phyloP scores from a whole-genome alignment of 1,140 invertebrate species.

The Babylonia areolata region DNA sequence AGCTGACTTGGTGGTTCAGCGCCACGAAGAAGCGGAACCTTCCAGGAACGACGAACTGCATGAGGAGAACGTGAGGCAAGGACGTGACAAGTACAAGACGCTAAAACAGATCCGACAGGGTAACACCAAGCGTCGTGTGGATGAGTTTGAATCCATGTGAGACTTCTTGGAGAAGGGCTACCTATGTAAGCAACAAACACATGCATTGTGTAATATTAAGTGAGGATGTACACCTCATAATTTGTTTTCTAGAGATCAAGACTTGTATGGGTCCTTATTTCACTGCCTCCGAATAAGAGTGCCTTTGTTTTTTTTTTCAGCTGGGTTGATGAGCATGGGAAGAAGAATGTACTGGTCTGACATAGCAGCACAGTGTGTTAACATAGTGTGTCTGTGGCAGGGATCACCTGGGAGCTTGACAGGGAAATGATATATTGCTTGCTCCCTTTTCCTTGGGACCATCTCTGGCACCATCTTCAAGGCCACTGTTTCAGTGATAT shows the following conservation, averaged over 20 bases:
- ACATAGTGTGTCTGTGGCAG: background rate
- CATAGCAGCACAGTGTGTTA: background rate
- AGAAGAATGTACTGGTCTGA: background rate
- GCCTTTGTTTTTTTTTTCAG: background rate
- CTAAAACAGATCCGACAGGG: slow-evolving; percentile 98
- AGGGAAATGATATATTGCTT: background rate
- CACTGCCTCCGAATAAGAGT: slow-evolving; percentile 1
- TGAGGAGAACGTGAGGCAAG: slow-evolving; percentile 90
- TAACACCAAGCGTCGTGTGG: slow-evolving; percentile 99
- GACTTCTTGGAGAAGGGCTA: slow-evolving; percentile 16
- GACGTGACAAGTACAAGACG: slow-evolving; percentile 99
- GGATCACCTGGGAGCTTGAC: background rate
- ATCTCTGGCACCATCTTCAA: background rate
- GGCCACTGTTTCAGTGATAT: background rate
- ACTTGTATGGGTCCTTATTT: background rate
- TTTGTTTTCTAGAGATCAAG: background rate
- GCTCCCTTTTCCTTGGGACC: background rate
- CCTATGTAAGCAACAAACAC: background rate
- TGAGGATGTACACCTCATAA: background rate
- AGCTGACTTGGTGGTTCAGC: slow-evolving; percentile 32
- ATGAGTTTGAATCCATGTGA: slow-evolving; percentile 99
- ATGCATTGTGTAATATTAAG: background rate
- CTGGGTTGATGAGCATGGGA: background rate
- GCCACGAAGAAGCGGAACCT: slow-evolving; percentile 77
- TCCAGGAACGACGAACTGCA: slow-evolving; percentile 78